Evolutionary conservation across 2,888 invertebrate species (phyloP).

Genomic region (Drosophila anomalata): DNA sequence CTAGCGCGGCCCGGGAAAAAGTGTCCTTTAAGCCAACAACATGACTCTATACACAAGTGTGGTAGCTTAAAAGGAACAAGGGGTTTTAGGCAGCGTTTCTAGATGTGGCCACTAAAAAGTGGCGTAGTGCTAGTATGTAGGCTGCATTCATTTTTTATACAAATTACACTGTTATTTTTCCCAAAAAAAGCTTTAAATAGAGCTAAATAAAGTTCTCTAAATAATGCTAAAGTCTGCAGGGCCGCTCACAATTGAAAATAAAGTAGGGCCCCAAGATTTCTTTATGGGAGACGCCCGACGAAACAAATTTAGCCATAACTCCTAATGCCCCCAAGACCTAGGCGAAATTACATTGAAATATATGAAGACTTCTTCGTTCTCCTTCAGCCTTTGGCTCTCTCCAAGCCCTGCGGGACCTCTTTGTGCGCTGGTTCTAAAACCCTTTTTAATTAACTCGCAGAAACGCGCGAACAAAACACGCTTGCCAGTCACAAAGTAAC

Average conservation of each 20-base stretch:
- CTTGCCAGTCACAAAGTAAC: slow-evolving; percentile 41
- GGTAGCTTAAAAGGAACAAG: slow-evolving; percentile 37
- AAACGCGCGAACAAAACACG: slow-evolving; percentile 62
- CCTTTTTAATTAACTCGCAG: slow-evolving; percentile 74
- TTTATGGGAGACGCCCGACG: slow-evolving; percentile 17
- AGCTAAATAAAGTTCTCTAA: neutral
- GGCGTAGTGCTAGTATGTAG: neutral
- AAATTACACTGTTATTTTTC: neutral
- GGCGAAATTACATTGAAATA: slow-evolving; percentile 52
- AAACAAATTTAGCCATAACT: slow-evolving; percentile 51
- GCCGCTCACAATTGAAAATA: slow-evolving; percentile 8
- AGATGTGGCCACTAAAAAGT: slow-evolving; percentile 12
- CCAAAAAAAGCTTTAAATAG: neutral
- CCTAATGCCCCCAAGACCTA: slow-evolving; percentile 26
- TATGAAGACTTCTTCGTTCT: slow-evolving; percentile 32
- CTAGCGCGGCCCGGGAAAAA: slow-evolving; percentile 3
- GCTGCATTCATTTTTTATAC: neutral
- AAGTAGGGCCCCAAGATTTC: neutral
- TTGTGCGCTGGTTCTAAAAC: slow-evolving; percentile 50
- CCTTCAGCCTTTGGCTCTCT: slow-evolving; percentile 13
- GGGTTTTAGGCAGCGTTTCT: neutral
- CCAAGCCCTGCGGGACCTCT: slow-evolving; percentile 10
- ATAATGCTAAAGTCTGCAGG: neutral
- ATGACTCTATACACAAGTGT: slow-evolving; percentile 28
- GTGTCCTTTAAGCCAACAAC: slow-evolving; percentile 33